These are phyloP conservation scores for Gastrophryne carolinensis DNA, from an alignment of 2,797 vertebrate species.

Conservation along the genomic window DNA sequence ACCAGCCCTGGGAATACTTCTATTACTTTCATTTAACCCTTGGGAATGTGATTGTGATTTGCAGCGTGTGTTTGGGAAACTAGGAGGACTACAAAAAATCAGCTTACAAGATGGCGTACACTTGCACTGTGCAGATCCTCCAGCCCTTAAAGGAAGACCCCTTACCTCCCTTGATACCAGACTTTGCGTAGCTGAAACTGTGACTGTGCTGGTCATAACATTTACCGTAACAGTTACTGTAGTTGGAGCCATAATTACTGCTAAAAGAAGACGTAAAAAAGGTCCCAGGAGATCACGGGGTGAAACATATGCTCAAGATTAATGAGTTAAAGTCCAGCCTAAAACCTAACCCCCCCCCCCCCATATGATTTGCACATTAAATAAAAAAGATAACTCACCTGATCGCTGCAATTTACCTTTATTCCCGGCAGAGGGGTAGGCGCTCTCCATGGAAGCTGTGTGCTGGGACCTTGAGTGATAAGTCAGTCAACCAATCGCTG, in stretches of 20 bases:
- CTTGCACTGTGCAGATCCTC: constrained; percentile 68
- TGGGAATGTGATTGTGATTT: constrained; percentile 82
- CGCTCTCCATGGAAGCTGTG: too few relatives aligned
- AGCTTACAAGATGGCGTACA: constrained; percentile 75
- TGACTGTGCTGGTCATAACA: constrained; percentile 79
- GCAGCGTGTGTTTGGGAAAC: constrained; percentile 77
- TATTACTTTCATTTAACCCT: constrained; percentile 73
- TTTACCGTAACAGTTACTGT: constrained; percentile 75
- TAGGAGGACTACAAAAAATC: constrained; percentile 71
- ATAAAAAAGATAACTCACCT: too few relatives aligned
- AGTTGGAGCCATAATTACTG: constrained; percentile 77
- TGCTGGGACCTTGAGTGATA: too few relatives aligned
- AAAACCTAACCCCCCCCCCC: too few relatives aligned
- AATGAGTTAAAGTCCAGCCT: too few relatives aligned
- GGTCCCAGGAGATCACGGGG: constrained; percentile 70
- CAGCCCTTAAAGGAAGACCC: constrained; percentile 57
- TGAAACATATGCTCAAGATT: constrained; percentile 68
- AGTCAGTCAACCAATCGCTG: too few relatives aligned
- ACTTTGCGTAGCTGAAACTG: constrained; percentile 78
- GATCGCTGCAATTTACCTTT: too few relatives aligned
- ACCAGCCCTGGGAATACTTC: constrained; percentile 74
- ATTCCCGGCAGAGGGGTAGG: too few relatives aligned
- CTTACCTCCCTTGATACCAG: constrained; percentile 69
- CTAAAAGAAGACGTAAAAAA: constrained; percentile 76
- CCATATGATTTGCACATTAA: too few relatives aligned